Conservation (phyloP, 2,113 vertebrate genomes). For the Recurvirostra avosetta region DNA sequence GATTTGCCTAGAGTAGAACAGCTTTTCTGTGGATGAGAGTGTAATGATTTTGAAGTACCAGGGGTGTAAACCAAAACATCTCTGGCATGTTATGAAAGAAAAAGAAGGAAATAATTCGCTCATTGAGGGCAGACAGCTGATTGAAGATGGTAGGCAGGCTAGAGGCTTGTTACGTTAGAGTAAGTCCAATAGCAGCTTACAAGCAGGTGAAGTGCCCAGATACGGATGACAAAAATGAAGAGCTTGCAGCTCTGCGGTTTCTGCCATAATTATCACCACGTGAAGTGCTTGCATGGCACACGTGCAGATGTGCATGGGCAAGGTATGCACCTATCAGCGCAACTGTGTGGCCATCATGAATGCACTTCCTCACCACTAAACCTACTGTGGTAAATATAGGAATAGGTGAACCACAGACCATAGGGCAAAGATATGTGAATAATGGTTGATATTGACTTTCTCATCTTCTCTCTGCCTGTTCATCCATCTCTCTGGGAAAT, state of each 20-base stretch:
- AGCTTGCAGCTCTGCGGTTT: background rate
- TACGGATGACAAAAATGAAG: background rate
- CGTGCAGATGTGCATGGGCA: rapidly evolving
- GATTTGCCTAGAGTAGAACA: background rate
- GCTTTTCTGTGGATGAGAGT: background rate
- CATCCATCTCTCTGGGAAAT: constrained; percentile 21
- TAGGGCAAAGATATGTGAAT: background rate
- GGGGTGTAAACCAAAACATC: background rate
- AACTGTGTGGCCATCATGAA: background rate
- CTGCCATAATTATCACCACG: background rate
- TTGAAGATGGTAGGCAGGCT: background rate
- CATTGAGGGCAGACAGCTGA: background rate
- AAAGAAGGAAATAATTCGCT: constrained; percentile 15
- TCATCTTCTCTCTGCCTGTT: constrained; percentile 1
- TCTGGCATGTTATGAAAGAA: background rate
- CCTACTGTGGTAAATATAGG: background rate
- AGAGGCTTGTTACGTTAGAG: background rate
- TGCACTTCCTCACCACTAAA: background rate
- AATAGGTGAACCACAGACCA: background rate
- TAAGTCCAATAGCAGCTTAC: background rate
- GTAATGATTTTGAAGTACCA: constrained; percentile 20
- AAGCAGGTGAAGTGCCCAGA: background rate
- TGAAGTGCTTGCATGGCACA: rapidly evolving
- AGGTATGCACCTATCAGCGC: rapidly evolving
- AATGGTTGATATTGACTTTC: constrained; percentile 21